Conservation (phyloP, 2,888 invertebrate species). For the Drepana falcataria region DNA sequence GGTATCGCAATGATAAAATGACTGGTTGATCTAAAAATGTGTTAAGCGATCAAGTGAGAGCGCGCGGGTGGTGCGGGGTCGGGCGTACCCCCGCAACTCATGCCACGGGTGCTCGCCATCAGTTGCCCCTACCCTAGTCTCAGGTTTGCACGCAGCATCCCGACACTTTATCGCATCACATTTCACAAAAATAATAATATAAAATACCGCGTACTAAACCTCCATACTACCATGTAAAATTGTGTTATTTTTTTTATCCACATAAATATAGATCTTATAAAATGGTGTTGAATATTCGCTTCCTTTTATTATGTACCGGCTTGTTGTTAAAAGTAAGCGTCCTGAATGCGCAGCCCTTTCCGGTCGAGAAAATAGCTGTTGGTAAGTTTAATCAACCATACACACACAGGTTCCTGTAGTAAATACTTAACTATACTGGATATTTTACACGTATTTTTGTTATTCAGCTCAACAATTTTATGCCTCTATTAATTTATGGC, state of each 20-base stretch:
- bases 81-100: conserved; percentile 47
- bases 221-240: conserved; percentile 26
- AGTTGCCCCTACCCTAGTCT: conserved; percentile 69
- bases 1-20: neutral
- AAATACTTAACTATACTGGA: neutral
- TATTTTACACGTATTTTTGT: no score
- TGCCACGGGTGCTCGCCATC: conserved; percentile 56
- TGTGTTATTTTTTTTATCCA: conserved; percentile 5
- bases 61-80: conserved; percentile 28
- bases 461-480: no score
- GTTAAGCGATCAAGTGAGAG: conserved; percentile 27
- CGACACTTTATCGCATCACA: conserved; percentile 39
- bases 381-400: conserved; percentile 47
- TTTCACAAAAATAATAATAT: conserved; percentile 24
- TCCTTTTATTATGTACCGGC: conserved; percentile 31
- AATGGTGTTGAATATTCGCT: conserved; percentile 34
- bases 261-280: conserved; percentile 10
- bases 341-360: conserved; percentile 54
- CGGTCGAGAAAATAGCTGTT: conserved; percentile 70
- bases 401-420: neutral
- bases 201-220: conserved; percentile 14
- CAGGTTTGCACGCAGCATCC: conserved; percentile 74
- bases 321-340: conserved; percentile 50
- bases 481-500: no score
- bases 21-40: neutral